Conservation (phyloP, 2,113 vertebrate species). For the Miniopterus natalensis region DNA sequence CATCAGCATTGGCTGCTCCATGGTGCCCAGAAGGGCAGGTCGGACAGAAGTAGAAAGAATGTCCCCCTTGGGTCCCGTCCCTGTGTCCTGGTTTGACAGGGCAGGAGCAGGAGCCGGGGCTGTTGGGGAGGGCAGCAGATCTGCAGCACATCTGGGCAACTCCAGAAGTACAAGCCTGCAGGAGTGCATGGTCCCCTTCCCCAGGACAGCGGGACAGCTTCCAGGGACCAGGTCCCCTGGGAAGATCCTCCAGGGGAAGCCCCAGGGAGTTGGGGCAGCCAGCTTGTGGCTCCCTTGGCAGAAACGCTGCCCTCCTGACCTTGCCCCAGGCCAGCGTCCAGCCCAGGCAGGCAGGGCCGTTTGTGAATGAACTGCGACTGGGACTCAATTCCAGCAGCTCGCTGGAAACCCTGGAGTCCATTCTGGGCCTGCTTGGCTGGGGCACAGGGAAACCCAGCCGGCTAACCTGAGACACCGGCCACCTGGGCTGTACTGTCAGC, state of each 20-base stretch:
- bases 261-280: neutral
- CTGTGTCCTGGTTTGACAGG: neutral
- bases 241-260: neutral
- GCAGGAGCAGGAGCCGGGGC: neutral
- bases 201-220: neutral
- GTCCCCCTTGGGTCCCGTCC: neutral
- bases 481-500: neutral
- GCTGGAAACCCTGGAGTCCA: neutral
- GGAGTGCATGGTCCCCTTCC: neutral
- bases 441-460: slow-evolving; percentile 10
- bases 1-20: neutral
- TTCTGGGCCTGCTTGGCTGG: slow-evolving; percentile 6
- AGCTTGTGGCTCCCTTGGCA: neutral
- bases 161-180: neutral
- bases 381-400: neutral
- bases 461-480: slow-evolving; percentile 40
- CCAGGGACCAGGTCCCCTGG: neutral
- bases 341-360: neutral
- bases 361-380: slow-evolving; percentile 28
- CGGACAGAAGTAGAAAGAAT: neutral
- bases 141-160: neutral
- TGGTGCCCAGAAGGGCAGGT: neutral
- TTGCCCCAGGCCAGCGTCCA: neutral
- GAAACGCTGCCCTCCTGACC: neutral
- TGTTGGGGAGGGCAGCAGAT: neutral